Base-by-base conservation (phyloP, 2,888 invertebrate species). In the Trichopria drosophilae region DNA sequence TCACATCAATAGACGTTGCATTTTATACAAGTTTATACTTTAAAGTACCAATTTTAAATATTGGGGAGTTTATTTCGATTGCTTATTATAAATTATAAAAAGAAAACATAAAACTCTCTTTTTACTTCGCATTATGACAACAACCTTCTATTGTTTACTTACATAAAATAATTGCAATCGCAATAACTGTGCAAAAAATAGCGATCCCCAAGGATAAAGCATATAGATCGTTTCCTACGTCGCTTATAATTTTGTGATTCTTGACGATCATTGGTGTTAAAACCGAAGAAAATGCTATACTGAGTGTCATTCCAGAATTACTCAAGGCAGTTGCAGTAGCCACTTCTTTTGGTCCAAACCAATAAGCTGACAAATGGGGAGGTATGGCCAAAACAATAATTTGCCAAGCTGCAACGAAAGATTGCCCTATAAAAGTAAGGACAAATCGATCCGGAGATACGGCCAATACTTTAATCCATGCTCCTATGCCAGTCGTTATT, bases 391-490 rank as follows among this genome's bases (percentile, higher is more conserved):
- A 49, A 6, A 55, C 44, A 4, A 49, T 51, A 18, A 58, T 53
- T 28, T 58, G 55, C n/a, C 56, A 58, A 9, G 67, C 53, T 7
- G 73, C 77, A 20, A 73, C 71, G 12, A 86, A 69, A 1, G 82
- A 81, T 66, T 87, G 86, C 1, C 67, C 77, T 23, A 82, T 66
- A 68, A 88, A 80, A 16, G 84, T 79, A 16, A 87, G 67, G 63
- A 78, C 77, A 69, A 87, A 88, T 31, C 79, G 74, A 62, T 83
- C 79, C 3, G 81, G 82, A 18, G 73, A 61, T 1, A 83, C 79
- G 20, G 84, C 82, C 18, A 81, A 77, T 31, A 86, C 76, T 75
- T 85, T 85, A 29, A 82, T 72, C 80, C 81, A 84, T 1, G 86
- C 80, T 5, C 81, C 86, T 1, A 81, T 37, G 48, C 53, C 49